phyloP scores from a whole-genome alignment of 1,140 invertebrate genomes.

The Drosophila bocki region DNA sequence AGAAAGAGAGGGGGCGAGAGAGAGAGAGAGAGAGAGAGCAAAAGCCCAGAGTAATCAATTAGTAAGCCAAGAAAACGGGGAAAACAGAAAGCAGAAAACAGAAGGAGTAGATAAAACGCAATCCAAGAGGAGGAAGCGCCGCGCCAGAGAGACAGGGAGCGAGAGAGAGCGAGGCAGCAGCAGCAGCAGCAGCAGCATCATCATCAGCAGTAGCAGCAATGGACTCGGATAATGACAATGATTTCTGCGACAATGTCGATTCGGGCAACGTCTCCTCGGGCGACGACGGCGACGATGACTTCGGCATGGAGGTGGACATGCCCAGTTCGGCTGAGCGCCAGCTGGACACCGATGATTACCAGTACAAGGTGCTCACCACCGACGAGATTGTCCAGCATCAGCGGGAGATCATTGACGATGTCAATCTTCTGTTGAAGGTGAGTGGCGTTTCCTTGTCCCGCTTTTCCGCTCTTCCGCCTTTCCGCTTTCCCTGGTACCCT shows the following conservation, averaged over 20 bases:
- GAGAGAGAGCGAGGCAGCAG: neutral
- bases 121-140: conserved; percentile 12
- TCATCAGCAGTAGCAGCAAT: conserved; percentile 85
- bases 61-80: conserved; percentile 25
- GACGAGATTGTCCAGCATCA: conserved; percentile 99
- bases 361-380: conserved; percentile 96
- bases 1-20: neutral
- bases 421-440: conserved; percentile 94
- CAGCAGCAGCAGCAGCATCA: conserved; percentile 4
- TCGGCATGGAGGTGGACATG: conserved; percentile 95
- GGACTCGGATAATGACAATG: conserved; percentile 93
- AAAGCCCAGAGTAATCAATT: conserved; percentile 23
- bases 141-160: neutral
- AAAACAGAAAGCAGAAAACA: conserved; percentile 25
- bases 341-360: conserved; percentile 94
- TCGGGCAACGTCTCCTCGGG: conserved; percentile 96
- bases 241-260: conserved; percentile 94
- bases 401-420: conserved; percentile 98
- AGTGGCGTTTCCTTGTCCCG: conserved; percentile 37
- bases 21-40: neutral
- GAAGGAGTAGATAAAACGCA: conserved; percentile 15
- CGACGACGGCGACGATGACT: conserved; percentile 93
- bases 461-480: neutral
- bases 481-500: neutral
- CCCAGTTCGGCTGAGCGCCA: conserved; percentile 88